phyloP scores from a whole-genome alignment of 2,888 invertebrate genomes.

The Hofmannophila pseudospretella region DNA sequence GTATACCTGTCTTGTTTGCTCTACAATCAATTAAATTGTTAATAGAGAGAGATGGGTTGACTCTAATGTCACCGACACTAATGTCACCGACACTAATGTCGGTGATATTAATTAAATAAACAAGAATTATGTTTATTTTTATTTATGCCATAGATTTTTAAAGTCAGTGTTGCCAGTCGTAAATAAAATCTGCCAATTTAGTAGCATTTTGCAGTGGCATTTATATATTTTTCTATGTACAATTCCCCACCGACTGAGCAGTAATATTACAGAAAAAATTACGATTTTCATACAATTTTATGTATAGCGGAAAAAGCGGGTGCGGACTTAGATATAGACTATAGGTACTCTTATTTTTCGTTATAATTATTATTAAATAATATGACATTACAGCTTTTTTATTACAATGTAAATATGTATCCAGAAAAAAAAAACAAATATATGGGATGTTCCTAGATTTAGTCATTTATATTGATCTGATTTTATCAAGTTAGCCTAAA shows the following conservation, averaged over 20 bases:
- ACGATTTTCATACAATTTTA: slow-evolving; percentile 19
- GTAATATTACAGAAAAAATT: slow-evolving; percentile 21
- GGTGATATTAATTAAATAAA: too few species aligned
- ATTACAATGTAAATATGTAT: too few species aligned
- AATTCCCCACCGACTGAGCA: slow-evolving; percentile 24
- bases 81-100: too few species aligned
- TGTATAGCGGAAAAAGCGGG: slow-evolving; percentile 29
- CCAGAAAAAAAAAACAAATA: too few species aligned
- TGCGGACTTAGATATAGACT: too few species aligned
- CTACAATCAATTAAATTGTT: too few species aligned
- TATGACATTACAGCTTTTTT: too few species aligned
- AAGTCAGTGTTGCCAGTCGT: slow-evolving; percentile 11
- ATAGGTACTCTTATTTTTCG: slow-evolving; percentile 9
- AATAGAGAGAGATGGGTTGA: too few species aligned
- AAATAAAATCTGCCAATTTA: slow-evolving; percentile 2
- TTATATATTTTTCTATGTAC: slow-evolving; percentile 22
- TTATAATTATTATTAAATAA: slow-evolving; percentile 1
- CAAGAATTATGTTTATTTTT: too few species aligned
- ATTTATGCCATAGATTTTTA: too few species aligned
- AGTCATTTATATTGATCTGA: slow-evolving; percentile 7
- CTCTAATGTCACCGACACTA: too few species aligned
- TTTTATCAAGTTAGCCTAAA: not conserved
- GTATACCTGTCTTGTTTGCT: too few species aligned
- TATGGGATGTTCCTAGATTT: slow-evolving; percentile 18
- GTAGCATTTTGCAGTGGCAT: slow-evolving; percentile 19